Percentiles rank a stretch among this genome's conserved stretches.
These are phyloP conservation scores for Sminthopsis crassicaudata DNA, from an alignment of 2,113 vertebrate genomes.

Conservation along the genomic window DNA sequence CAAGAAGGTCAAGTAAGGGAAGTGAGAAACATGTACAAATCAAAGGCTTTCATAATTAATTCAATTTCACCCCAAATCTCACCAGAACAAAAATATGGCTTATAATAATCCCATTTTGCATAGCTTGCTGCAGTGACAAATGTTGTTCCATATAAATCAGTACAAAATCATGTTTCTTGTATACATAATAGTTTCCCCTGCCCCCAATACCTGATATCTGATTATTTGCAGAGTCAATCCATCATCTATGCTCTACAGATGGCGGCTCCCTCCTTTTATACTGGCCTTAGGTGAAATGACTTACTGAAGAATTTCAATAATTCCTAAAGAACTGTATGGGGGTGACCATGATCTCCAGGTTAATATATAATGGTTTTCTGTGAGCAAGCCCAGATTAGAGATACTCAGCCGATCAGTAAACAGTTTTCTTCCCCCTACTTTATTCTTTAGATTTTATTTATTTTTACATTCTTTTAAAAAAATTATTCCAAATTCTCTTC, in stretches of 20 bases:
- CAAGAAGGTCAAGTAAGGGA: conserved; percentile 21
- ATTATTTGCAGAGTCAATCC: conserved; percentile 15
- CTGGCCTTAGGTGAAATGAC: neutral
- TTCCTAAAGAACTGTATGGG: neutral
- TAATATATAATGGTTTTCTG: neutral
- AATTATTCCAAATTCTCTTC: neutral
- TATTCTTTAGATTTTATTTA: neutral
- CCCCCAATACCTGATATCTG: neutral
- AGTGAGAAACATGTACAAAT: conserved; percentile 69
- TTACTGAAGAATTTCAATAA: neutral
- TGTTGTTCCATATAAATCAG: conserved; percentile 48
- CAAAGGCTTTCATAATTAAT: conserved; percentile 72
- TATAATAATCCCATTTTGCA: conserved; percentile 64
- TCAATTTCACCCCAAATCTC: conserved; percentile 72
- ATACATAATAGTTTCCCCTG: conserved; percentile 16
- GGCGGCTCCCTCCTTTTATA: neutral
- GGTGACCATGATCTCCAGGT: neutral
- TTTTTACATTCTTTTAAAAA: neutral
- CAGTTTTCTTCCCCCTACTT: neutral
- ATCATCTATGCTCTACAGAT: neutral
- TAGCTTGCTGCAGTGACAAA: neutral
- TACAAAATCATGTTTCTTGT: conserved; percentile 41
- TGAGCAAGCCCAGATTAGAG: neutral
- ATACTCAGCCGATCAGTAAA: neutral
- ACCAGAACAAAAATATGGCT: conserved; percentile 72